Conservation (phyloP, 1,140 invertebrate genomes). For the Megalopta genalis region DNA sequence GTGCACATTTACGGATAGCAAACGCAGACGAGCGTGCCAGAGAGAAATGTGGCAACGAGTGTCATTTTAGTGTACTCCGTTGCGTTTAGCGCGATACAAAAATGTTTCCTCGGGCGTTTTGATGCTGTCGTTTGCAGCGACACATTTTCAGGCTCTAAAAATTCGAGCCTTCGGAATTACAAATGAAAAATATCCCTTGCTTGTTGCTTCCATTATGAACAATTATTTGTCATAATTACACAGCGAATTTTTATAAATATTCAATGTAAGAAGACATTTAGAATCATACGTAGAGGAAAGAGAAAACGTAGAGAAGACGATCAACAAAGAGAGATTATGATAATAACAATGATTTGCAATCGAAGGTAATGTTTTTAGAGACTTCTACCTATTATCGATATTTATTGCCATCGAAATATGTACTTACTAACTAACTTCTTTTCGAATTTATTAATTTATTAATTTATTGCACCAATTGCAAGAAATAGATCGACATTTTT, state of each 20-base stretch:
- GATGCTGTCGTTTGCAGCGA: constrained; percentile 57
- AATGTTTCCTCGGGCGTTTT: constrained; percentile 58
- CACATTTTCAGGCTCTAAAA: constrained; percentile 23
- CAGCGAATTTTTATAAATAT: not conserved
- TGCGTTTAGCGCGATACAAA: constrained; percentile 49
- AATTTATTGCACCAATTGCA: too few relatives aligned
- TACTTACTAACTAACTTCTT: too few relatives aligned
- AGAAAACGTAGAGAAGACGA: too few relatives aligned
- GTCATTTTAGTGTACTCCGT: constrained; percentile 47
- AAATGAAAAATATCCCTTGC: constrained; percentile 40
- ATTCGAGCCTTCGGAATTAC: constrained; percentile 6
- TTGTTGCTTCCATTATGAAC: not conserved
- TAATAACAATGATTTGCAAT: too few relatives aligned
- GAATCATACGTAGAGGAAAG: too few relatives aligned
- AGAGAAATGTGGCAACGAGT: constrained; percentile 35
- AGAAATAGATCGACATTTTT: too few relatives aligned
- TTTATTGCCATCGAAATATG: too few relatives aligned
- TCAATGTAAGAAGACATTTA: too few relatives aligned
- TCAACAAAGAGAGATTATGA: too few relatives aligned
- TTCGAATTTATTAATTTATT: too few relatives aligned
- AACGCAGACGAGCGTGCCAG: constrained; percentile 12
- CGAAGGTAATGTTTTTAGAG: too few relatives aligned
- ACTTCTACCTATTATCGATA: too few relatives aligned
- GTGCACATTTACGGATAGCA: constrained; percentile 2
- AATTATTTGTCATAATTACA: constrained; percentile 5